These are phyloP conservation scores for Prolemur simus DNA, from an alignment of 2,113 vertebrate species.

Conservation along the genomic window DNA sequence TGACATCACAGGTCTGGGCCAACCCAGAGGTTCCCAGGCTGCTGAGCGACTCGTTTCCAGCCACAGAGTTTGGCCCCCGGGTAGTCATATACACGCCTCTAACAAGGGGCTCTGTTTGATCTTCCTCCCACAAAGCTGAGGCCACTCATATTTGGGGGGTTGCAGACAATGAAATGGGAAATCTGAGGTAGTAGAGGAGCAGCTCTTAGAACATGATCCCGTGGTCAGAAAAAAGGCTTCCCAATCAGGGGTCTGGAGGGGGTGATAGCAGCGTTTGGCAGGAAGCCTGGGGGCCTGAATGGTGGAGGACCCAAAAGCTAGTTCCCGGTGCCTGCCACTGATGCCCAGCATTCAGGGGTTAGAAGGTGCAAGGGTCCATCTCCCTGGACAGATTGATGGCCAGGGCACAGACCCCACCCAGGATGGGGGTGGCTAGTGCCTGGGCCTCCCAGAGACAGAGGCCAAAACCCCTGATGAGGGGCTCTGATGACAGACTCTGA, in stretches of 20 bases:
- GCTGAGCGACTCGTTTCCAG: not conserved
- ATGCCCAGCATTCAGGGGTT: not conserved
- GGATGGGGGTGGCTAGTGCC: not conserved
- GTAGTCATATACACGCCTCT: not conserved
- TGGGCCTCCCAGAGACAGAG: not conserved
- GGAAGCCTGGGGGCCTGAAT: not conserved
- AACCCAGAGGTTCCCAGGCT: not conserved
- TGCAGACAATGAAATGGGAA: not conserved
- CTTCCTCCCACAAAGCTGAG: not conserved
- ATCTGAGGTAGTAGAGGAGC: not conserved
- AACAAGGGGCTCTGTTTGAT: not conserved
- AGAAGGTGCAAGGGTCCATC: not conserved
- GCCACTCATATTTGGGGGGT: not conserved
- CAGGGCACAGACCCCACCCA: not conserved
- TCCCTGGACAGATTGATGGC: not conserved
- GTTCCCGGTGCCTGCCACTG: not conserved
- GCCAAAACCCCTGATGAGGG: not conserved
- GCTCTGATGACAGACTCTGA: not conserved
- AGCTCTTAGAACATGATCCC: not conserved
- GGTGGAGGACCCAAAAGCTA: not conserved
- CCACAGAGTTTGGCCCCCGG: not conserved
- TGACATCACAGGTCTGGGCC: not conserved
- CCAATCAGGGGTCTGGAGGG: rapidly evolving
- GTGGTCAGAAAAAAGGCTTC: not conserved
- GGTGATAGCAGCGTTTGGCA: not conserved